A percentile compares a stretch with the other conserved stretches of the same genome.
Evolutionary conservation across 2,797 vertebrate genomes (phyloP).

Genomic region (Gila robusta): DNA sequence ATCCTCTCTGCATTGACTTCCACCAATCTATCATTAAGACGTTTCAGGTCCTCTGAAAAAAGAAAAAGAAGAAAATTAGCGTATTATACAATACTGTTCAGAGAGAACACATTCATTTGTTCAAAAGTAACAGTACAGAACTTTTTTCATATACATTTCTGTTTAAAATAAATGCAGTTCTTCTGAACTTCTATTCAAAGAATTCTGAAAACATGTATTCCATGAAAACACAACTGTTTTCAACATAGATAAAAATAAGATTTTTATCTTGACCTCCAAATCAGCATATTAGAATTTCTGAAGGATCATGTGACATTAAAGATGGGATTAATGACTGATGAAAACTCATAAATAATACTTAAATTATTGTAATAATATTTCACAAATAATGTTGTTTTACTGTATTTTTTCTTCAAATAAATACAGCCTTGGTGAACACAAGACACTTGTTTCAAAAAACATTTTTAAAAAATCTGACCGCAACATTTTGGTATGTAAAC

Average conservation of each 20-base stretch:
- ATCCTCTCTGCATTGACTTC: constrained; percentile 88
- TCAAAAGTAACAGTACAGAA: too few relatives aligned
- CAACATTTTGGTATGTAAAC: background rate
- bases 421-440: background rate
- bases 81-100: too few relatives aligned
- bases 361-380: background rate
- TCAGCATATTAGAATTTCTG: background rate
- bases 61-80: too few relatives aligned
- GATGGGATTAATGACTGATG: background rate
- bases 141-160: too few relatives aligned
- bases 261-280: background rate
- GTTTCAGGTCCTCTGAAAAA: constrained; percentile 88
- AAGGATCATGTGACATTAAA: background rate
- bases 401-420: background rate
- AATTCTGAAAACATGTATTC: too few relatives aligned
- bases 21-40: constrained; percentile 89
- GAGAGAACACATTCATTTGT: too few relatives aligned
- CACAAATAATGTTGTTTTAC: background rate
- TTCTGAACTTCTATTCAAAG: background rate
- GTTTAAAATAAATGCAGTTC: background rate
- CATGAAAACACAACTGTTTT: background rate
- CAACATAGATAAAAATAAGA: background rate
- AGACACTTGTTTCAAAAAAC: background rate
- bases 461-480: background rate
- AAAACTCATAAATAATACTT: background rate